A percentile compares a stretch with the other conserved stretches of the same genome.
phyloP scores from a whole-genome alignment of 2,113 vertebrate species.

The Phylloscopus whistleri region DNA sequence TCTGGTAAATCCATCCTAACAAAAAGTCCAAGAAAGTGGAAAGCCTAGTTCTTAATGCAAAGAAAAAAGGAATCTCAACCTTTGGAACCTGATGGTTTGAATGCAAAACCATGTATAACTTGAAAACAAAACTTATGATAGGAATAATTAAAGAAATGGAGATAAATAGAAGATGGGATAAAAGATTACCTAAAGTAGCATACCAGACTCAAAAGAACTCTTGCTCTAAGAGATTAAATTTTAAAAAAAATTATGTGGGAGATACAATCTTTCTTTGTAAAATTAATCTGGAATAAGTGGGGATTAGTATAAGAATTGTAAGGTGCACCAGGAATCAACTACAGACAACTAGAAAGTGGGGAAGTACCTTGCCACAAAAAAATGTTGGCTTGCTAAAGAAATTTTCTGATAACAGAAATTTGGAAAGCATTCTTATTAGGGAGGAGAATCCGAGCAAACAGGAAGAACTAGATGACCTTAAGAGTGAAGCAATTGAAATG shows the following conservation, averaged over 20 bases:
- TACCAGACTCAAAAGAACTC: not conserved
- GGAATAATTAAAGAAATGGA: not conserved
- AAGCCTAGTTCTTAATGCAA: not conserved
- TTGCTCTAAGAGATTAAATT: not conserved
- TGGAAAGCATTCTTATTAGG: constrained; percentile 27
- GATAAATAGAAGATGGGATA: not conserved
- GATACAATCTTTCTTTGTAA: constrained; percentile 15
- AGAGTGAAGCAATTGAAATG: constrained; percentile 32
- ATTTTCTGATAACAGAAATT: constrained; percentile 48
- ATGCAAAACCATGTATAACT: not conserved
- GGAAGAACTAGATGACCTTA: constrained; percentile 53
- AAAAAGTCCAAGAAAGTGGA: not conserved
- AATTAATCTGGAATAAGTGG: not conserved
- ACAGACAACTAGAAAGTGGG: not conserved
- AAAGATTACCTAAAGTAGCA: not conserved
- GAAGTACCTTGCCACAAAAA: constrained; percentile 51
- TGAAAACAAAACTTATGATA: not conserved
- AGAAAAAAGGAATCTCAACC: not conserved
- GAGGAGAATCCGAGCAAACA: constrained; percentile 50
- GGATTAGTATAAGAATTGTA: not conserved
- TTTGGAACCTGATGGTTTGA: not conserved
- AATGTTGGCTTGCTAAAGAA: constrained; percentile 52
- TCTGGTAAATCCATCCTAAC: not conserved
- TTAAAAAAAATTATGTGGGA: not conserved
- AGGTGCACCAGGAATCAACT: constrained; percentile 18